These are phyloP conservation scores for Gymnoscelis rufifasciata DNA, from an alignment of 2,888 invertebrate genomes.

Conservation along the genomic window DNA sequence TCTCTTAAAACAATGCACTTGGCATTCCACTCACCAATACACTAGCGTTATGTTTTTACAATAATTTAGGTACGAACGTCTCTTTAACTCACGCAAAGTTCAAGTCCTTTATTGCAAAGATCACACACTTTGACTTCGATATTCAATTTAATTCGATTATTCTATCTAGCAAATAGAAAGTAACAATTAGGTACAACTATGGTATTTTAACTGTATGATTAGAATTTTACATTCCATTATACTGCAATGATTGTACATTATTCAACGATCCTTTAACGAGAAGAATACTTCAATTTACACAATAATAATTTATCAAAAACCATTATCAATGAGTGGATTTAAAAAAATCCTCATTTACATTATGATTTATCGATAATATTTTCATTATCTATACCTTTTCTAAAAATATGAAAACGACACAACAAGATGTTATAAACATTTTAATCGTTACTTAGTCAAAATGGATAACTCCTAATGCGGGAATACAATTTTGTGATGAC, in stretches of 20 bases:
- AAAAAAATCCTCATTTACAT: constrained; percentile 44
- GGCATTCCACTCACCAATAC: constrained; percentile 19
- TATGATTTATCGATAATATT: constrained; percentile 57
- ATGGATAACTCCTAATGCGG: constrained; percentile 58
- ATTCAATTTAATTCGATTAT: constrained; percentile 77
- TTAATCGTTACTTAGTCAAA: constrained; percentile 64
- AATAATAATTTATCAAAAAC: constrained; percentile 66
- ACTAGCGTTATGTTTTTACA: constrained; percentile 25
- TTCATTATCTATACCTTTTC: constrained; percentile 61
- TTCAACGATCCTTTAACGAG: constrained; percentile 64
- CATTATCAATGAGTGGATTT: constrained; percentile 51
- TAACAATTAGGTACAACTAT: constrained; percentile 77
- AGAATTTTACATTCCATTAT: constrained; percentile 63
- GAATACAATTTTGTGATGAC: constrained; percentile 71
- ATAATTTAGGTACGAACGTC: constrained; percentile 30
- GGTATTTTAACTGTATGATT: constrained; percentile 53
- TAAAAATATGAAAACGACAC: constrained; percentile 76
- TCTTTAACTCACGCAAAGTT: constrained; percentile 40
- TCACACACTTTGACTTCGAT: constrained; percentile 63
- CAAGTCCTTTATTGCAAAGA: constrained; percentile 44
- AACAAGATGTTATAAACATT: constrained; percentile 68
- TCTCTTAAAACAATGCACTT: constrained; percentile 18
- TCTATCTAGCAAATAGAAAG: constrained; percentile 79
- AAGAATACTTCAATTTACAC: constrained; percentile 64
- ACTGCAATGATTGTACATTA: constrained; percentile 68